Evolutionary conservation across 2,888 invertebrate genomes (phyloP), one percentile per base, ranked within the genome.

Genomic region (Amiota mariae): DNA sequence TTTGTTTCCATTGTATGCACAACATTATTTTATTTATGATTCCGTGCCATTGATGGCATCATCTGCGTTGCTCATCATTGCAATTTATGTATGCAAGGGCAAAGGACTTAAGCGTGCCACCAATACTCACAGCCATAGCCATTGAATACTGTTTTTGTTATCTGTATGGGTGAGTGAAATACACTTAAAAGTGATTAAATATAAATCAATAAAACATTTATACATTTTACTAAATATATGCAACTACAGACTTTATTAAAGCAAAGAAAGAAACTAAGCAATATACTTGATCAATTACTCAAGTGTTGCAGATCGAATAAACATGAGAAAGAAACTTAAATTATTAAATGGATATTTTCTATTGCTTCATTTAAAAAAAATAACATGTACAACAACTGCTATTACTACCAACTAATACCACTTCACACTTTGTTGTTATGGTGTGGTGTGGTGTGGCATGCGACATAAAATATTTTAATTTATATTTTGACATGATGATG

Each of bases 101-200:
- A 36, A 36, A 36, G 36, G 8, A 36, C 36, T 6, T 8, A 70
- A 18, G 74, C 24, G 71, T 72, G 63, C 47, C 20, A 13, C 51
- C 70, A 61, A 66, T 72, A 59, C 20, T n/a, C 67, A 24, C 64
- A 63, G 20, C n/a, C n/a, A n/a, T 12, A 18, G n/a, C n/a, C 20
- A 18, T 20, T 12, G 18, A 8, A 20, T 18, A 11, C 71, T 56
- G 57, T 24, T 63, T 15, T 20, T 46, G 36, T 61, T 61, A 63
- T 48, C 47, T 13, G 6, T 8, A 15, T 71, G 59, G 78, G 76
- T 4, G 20, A 20, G 9, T 59, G 59, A 15, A 59, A 8, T 76
- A 80, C 85, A 79, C 86, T 85, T 84, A 81, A 81, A 84, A 81
- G 78, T 85, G 84, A 84, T 84, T 85, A 84, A 84, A 84, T 84